These are phyloP conservation scores for Eupithecia insigniata DNA, from an alignment of 2,888 invertebrate genomes.

Conservation along the genomic window DNA sequence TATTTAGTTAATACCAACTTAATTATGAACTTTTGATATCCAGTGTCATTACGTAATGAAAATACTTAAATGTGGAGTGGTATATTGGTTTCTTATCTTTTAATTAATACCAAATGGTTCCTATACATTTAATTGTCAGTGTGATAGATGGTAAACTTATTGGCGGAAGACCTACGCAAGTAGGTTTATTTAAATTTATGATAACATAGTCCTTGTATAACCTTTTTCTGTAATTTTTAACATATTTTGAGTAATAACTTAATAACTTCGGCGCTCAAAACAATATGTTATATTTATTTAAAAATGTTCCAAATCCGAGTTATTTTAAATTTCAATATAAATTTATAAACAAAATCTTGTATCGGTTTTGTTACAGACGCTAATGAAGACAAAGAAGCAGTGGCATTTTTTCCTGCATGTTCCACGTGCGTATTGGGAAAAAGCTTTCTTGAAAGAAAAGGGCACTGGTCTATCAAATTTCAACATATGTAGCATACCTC, in stretches of 20 bases:
- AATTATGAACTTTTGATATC: too few species aligned
- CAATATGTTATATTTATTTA: not conserved
- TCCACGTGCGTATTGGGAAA: not conserved
- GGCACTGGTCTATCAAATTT: not conserved
- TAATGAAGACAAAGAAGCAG: not conserved
- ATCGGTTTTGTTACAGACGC: conserved; percentile 4
- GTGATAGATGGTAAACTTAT: too few species aligned
- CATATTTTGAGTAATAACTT: not conserved
- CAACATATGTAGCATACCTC: not conserved
- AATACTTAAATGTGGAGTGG: too few species aligned
- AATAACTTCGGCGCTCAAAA: not conserved
- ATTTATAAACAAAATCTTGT: not conserved
- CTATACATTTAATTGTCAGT: too few species aligned
- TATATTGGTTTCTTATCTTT: too few species aligned
- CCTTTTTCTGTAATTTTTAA: not conserved
- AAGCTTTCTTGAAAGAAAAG: not conserved
- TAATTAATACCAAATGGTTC: too few species aligned
- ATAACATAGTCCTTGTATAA: not conserved
- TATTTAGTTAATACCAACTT: too few species aligned
- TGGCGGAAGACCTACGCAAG: not conserved
- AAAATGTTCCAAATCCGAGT: not conserved
- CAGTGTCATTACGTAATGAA: too few species aligned
- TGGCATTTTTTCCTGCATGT: not conserved
- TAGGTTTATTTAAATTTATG: not conserved
- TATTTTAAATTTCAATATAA: not conserved